A percentile compares a stretch with the other conserved stretches of the same genome.
These are phyloP conservation scores for Heliocidaris erythrogramma DNA, from an alignment of 35 echinoderm and acorn worm genomes.

Conservation along the genomic window DNA sequence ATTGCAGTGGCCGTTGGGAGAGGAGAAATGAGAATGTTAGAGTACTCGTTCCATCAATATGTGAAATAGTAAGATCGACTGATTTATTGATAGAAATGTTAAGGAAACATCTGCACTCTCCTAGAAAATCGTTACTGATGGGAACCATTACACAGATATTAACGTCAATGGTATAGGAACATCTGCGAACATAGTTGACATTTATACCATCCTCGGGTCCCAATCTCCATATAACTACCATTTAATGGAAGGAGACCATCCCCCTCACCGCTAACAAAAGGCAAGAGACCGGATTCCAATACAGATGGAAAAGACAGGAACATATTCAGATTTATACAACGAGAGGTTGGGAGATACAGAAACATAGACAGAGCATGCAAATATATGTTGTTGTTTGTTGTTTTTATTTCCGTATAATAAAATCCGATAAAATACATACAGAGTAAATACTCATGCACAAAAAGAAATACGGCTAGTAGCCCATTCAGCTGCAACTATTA, in stretches of 20 bases:
- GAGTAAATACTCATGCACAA: too few species aligned
- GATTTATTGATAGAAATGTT: not conserved
- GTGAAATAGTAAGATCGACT: not conserved
- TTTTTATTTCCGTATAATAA: too few species aligned
- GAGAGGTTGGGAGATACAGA: not conserved
- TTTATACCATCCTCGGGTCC: not conserved
- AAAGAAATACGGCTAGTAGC: too few species aligned
- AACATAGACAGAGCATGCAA: not conserved
- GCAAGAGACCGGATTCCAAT: not conserved
- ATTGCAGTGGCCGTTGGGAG: not conserved
- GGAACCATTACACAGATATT: not conserved
- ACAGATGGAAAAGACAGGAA: not conserved
- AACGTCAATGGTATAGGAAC: not conserved
- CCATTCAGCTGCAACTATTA: too few species aligned
- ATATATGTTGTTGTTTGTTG: too few species aligned
- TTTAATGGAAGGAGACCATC: not conserved
- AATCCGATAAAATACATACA: too few species aligned
- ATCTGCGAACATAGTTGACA: not conserved
- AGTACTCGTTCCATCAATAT: not conserved
- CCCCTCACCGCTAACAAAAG: not conserved
- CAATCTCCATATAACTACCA: not conserved
- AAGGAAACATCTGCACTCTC: not conserved
- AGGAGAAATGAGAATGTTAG: not conserved
- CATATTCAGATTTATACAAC: not conserved
- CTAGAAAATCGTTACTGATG: not conserved